Percentiles rank a stretch among this genome's conserved stretches.
These are phyloP conservation scores for Xyrauchen texanus DNA, from an alignment of 2,113 vertebrate species.

Conservation along the genomic window DNA sequence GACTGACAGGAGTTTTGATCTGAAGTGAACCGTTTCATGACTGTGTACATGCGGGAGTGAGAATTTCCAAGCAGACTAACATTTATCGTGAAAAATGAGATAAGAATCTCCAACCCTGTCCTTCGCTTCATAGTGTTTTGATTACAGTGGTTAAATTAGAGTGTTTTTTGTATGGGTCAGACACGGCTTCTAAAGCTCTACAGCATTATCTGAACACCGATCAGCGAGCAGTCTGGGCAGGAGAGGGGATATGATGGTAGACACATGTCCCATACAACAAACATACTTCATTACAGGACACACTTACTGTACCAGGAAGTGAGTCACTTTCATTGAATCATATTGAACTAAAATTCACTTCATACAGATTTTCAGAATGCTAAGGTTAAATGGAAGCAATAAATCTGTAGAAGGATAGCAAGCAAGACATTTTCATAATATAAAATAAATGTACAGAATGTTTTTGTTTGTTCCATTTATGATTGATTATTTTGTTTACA, in stretches of 20 bases:
- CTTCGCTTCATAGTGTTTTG: constrained; percentile 33
- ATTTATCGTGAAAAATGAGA: constrained; percentile 39
- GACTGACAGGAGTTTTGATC: constrained; percentile 48
- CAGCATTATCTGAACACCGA: constrained; percentile 29
- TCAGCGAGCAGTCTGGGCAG: constrained; percentile 37
- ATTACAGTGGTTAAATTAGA: constrained; percentile 35
- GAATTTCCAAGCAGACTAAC: constrained; percentile 28
- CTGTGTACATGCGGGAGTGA: constrained; percentile 28
- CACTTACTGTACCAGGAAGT: constrained; percentile 21
- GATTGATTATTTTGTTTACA: no score
- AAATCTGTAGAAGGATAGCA: no score
- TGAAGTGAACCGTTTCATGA: constrained; percentile 47
- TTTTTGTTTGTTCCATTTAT: no score
- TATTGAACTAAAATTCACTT: background rate
- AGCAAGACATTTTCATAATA: no score
- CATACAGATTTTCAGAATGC: background rate
- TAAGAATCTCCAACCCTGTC: constrained; percentile 34
- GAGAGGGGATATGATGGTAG: constrained; percentile 32
- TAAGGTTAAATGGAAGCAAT: no score
- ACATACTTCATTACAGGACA: constrained; percentile 25
- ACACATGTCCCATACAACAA: constrained; percentile 22
- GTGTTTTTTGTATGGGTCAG: constrained; percentile 13
- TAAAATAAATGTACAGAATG: no score
- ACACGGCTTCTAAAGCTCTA: constrained; percentile 35
- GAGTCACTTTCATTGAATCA: background rate